phyloP scores from a whole-genome alignment of 2,888 invertebrate species.

The Aleiodes alternator region DNA sequence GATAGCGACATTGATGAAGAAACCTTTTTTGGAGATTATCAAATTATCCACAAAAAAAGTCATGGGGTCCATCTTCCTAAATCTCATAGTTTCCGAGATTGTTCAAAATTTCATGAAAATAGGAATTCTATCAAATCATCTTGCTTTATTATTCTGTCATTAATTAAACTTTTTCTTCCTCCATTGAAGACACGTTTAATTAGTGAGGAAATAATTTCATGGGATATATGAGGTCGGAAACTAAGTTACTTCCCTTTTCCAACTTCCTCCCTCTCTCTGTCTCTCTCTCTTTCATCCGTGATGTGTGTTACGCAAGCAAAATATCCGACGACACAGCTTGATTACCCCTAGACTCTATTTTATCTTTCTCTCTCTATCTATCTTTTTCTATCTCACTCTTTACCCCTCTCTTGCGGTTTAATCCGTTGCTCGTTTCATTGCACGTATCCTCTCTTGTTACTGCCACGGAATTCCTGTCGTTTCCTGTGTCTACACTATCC shows the following conservation, averaged over 20 bases:
- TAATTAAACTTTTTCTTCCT: background rate
- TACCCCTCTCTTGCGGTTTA: constrained; percentile 35
- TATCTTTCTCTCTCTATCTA: constrained; percentile 53
- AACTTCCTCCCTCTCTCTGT: background rate
- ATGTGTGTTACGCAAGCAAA: constrained; percentile 49
- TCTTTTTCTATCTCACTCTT: constrained; percentile 42
- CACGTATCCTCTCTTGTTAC: constrained; percentile 55
- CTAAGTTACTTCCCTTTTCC: constrained; percentile 28
- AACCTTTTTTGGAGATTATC: background rate
- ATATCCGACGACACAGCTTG: constrained; percentile 42
- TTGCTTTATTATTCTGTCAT: background rate
- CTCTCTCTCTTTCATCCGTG: constrained; percentile 3
- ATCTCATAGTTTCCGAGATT: no score
- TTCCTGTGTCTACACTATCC: constrained; percentile 50
- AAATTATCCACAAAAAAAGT: background rate
- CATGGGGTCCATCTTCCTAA: no score
- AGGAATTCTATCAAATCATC: no score
- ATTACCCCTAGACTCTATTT: constrained; percentile 48
- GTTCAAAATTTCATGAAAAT: no score
- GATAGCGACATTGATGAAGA: no score
- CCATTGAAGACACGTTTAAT: constrained; percentile 10
- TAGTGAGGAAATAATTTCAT: constrained; percentile 17
- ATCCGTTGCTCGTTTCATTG: constrained; percentile 53
- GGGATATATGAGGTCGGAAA: constrained; percentile 17
- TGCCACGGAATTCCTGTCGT: constrained; percentile 52